Evolutionary conservation across 2,888 invertebrate genomes (phyloP).

Genomic region (Apocheima hispidaria): DNA sequence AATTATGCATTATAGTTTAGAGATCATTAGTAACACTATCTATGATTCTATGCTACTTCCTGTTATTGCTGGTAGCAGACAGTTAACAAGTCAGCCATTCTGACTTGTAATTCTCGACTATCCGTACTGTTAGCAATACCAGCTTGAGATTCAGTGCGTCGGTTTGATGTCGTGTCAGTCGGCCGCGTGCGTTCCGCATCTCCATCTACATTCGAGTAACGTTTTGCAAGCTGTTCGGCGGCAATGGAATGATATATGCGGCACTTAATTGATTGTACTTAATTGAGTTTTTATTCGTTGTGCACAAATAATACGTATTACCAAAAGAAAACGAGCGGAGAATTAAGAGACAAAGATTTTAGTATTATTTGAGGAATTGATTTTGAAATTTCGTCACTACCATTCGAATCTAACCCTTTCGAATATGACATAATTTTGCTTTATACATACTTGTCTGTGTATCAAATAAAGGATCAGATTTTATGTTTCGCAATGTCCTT

Average conservation of each 20-base stretch:
- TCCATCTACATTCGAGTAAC: constrained; percentile 69
- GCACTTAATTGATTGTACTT: too few species aligned
- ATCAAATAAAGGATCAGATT: neutral
- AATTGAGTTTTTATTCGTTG: too few species aligned
- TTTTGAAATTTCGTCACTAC: neutral
- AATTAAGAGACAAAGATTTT: too few species aligned
- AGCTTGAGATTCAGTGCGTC: constrained; percentile 47
- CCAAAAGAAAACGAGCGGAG: too few species aligned
- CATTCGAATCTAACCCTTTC: neutral
- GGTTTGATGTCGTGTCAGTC: constrained; percentile 70
- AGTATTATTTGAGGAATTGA: neutral
- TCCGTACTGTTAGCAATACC: constrained; percentile 23
- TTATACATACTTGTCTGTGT: neutral
- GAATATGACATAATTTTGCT: neutral
- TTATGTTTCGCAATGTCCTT: neutral
- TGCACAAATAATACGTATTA: too few species aligned
- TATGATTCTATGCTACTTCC: too few species aligned
- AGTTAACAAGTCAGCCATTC: too few species aligned
- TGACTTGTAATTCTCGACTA: neutral
- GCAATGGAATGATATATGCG: neutral
- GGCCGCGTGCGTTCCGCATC: constrained; percentile 72
- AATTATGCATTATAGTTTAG: too few species aligned
- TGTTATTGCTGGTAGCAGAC: too few species aligned
- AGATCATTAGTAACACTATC: too few species aligned
- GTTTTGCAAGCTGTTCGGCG: constrained; percentile 35